A percentile compares a stretch with the other conserved stretches of the same genome.
Conservation (phyloP, 2,888 invertebrate species). For the Drosophila stalkeri region DNA sequence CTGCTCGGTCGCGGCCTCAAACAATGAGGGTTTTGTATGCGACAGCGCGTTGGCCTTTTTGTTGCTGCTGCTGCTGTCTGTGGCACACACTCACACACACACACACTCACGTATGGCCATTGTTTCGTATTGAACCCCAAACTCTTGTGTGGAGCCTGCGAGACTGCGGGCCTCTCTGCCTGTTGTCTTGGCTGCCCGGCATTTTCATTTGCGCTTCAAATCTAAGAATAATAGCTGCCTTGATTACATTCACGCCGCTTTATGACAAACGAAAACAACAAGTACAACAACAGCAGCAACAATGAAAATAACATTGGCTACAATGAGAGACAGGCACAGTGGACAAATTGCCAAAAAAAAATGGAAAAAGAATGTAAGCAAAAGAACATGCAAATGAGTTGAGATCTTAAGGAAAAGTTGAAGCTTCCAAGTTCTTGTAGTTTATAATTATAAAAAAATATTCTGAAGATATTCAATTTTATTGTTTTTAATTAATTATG, state of each 20-base stretch:
- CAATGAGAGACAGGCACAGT: constrained; percentile 43
- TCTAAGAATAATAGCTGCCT: constrained; percentile 77
- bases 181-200: constrained; percentile 39
- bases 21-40: constrained; percentile 73
- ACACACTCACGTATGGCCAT: constrained; percentile 49
- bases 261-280: constrained; percentile 66
- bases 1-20: constrained; percentile 35
- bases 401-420: no score
- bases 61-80: constrained; percentile 30
- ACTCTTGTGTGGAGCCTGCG: constrained; percentile 4
- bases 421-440: no score
- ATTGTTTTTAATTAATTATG: no score
- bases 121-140: constrained; percentile 68
- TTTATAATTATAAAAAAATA: no score
- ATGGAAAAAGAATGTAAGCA: background rate
- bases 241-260: constrained; percentile 77
- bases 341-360: constrained; percentile 2
- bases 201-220: constrained; percentile 77
- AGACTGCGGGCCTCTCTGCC: background rate
- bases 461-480: no score
- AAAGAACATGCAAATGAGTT: no score
- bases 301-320: constrained; percentile 37
- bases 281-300: constrained; percentile 23
- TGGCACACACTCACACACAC: constrained; percentile 13
- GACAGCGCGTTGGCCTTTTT: constrained; percentile 65